Conservation (phyloP, 2,113 vertebrate species). For the Chamaea fasciata region DNA sequence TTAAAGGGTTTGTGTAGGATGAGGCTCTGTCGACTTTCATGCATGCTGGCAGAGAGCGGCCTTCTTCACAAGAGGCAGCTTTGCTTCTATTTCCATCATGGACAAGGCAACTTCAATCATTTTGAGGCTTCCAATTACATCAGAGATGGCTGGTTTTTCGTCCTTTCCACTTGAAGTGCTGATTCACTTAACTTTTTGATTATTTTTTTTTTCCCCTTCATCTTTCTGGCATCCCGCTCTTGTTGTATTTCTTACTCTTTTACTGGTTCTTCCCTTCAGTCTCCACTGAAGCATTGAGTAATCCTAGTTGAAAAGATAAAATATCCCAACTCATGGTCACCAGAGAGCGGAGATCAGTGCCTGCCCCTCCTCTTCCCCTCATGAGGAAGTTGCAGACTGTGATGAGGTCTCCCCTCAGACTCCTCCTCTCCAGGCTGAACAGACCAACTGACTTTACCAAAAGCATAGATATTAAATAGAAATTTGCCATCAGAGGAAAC, state of each 20-base stretch:
- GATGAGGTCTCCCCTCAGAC: neutral
- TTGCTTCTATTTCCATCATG: neutral
- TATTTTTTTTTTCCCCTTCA: neutral
- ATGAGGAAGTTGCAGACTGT: fast-evolving
- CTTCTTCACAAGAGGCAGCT: neutral
- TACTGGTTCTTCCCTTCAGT: neutral
- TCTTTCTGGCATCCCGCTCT: neutral
- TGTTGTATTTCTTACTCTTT: neutral
- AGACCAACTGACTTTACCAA: neutral
- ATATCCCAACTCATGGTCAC: neutral
- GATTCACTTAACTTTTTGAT: neutral
- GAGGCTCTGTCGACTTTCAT: neutral
- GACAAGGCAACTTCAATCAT: neutral
- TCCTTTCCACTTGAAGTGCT: neutral
- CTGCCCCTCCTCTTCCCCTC: neutral
- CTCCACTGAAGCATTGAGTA: neutral
- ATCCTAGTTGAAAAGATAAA: neutral
- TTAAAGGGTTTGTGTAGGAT: neutral
- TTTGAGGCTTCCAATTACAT: neutral
- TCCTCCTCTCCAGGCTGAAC: neutral
- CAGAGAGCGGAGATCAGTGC: neutral
- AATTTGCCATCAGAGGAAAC: neutral
- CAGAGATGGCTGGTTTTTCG: neutral
- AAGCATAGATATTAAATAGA: neutral
- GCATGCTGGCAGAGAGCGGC: neutral